Evolutionary conservation across 92 coral and sea anemone species (phyloP), one percentile per base, ranked within the genome.

Genomic region (Montipora capitata): DNA sequence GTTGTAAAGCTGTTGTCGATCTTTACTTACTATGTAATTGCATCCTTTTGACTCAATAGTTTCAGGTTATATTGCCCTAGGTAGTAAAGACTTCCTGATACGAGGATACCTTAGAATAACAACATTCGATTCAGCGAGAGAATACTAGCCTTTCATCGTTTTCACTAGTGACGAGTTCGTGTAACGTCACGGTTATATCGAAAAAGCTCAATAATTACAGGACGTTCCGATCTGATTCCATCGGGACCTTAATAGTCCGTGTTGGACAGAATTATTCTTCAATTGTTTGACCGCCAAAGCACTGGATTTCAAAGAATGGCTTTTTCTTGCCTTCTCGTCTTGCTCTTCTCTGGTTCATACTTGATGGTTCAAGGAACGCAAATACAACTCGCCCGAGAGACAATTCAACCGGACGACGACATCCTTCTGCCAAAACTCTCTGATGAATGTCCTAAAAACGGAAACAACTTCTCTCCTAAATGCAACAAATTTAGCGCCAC

Each of bases 41-140:
- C 75, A 65, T 79, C 74, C 74, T 48, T 15, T 27, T 45, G 74
- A 62, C 7, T 45, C 65, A 48, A 80, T 80, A 80, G 45, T 17
- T 2, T 0, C 10, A 17, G 48, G n/a, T 15, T 45, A 80, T 80
- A 80, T 80, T 66, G 76, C 27, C 4, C 44, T 67, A 38, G 64
- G 65, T 67, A 61, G 35, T 38, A 7, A 48, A 16, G 76, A 6
- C 35, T 16, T 14, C 64, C 75, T 51, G 85, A 66, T 12, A 27
- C 5, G 0, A 42, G 35, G 64, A 5, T 42, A 35, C 54, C 12
- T 44, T 14, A 12, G 76, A 71, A 71, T 45, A 41, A 27, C 17
- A 8, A 20, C 10, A 13, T 16, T 80, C 9, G 35, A 4, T 65
- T 80, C 18, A 44, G 76, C 75, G 27, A 68, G 72, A 10, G 43